Evolutionary conservation across 2,113 vertebrate species (phyloP).

Genomic region (Sitta europaea): DNA sequence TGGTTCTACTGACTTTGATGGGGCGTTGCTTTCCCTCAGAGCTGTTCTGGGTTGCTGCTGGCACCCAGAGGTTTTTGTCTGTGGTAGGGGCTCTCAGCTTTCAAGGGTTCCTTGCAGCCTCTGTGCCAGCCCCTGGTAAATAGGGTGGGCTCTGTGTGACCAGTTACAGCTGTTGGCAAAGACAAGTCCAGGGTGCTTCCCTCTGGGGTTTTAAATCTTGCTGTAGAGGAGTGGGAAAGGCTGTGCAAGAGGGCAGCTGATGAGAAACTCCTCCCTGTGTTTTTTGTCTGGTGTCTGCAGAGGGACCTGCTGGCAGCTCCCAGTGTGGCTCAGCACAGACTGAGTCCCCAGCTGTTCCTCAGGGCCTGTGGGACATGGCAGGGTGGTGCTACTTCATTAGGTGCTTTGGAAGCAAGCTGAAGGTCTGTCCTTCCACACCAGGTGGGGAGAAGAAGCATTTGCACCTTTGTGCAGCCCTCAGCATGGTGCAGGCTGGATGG

Average conservation of each 20-base stretch:
- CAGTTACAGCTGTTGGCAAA: not conserved
- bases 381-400: not conserved
- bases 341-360: not conserved
- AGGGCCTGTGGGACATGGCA: fast-evolving
- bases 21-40: not conserved
- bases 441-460: fast-evolving
- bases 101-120: not conserved
- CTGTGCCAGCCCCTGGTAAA: not conserved
- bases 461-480: not conserved
- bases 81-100: not conserved
- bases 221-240: not conserved
- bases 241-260: not conserved
- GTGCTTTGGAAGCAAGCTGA: not conserved
- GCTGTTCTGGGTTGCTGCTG: not conserved
- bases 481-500: fast-evolving
- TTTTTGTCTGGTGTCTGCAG: not conserved
- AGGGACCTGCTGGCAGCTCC: not conserved
- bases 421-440: not conserved
- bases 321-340: fast-evolving
- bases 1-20: not conserved
- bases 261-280: not conserved
- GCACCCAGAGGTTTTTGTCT: not conserved
- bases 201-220: not conserved
- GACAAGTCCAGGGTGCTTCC: fast-evolving
- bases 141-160: fast-evolving